A percentile compares a stretch with the other conserved stretches of the same genome.
phyloP scores from a whole-genome alignment of 2,113 vertebrate genomes.

The Triplophysa rosa region DNA sequence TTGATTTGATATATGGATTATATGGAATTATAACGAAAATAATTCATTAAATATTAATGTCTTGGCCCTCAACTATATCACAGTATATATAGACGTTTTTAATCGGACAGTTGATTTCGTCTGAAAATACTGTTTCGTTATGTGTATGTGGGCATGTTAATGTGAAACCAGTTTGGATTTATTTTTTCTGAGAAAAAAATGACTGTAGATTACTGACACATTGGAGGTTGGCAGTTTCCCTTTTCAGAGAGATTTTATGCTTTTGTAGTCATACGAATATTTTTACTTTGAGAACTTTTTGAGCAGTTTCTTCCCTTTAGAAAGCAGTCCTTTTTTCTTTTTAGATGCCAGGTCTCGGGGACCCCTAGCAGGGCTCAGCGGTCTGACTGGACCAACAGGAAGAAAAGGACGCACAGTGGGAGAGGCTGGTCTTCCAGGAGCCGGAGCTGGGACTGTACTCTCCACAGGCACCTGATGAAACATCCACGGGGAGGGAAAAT shows the following conservation, averaged over 20 bases:
- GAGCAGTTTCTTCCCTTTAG: slow-evolving; percentile 96
- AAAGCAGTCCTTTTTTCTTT: slow-evolving; percentile 98
- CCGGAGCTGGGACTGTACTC: slow-evolving; percentile 72
- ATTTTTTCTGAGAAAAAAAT: neutral
- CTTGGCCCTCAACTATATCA: slow-evolving; percentile 12
- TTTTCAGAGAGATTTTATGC: slow-evolving; percentile 29
- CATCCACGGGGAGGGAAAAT: slow-evolving; percentile 64
- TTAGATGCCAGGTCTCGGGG: slow-evolving; percentile 85
- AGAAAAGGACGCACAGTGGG: slow-evolving; percentile 83
- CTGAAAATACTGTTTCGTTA: too few species aligned
- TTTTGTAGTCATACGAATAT: slow-evolving; percentile 15
- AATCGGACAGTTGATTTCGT: neutral
- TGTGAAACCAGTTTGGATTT: neutral
- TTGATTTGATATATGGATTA: slow-evolving; percentile 15
- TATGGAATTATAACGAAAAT: neutral
- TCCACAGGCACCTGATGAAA: slow-evolving; percentile 85
- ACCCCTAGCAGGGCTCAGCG: slow-evolving; percentile 82
- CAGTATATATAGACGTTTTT: slow-evolving; percentile 18
- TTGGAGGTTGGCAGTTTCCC: neutral
- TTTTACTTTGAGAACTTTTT: slow-evolving; percentile 87
- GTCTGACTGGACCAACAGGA: slow-evolving; percentile 77
- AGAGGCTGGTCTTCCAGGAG: slow-evolving; percentile 82
- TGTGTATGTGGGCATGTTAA: slow-evolving; percentile 38
- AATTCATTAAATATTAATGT: neutral
- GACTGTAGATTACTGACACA: slow-evolving; percentile 9